These are phyloP conservation scores for Achroia grisella DNA, from an alignment of 1,140 invertebrate genomes.

Conservation along the genomic window DNA sequence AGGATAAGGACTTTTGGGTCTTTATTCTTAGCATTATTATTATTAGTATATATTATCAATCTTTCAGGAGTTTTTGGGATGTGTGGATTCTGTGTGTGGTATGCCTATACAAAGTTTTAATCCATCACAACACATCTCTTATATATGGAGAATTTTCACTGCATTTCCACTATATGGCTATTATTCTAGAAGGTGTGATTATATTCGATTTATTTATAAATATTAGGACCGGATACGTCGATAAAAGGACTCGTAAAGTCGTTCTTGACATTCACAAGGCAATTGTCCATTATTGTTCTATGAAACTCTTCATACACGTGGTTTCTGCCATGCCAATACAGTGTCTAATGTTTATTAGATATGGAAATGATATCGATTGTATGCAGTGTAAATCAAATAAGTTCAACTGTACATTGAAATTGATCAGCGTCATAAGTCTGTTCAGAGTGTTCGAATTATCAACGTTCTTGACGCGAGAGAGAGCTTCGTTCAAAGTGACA, in stretches of 20 bases:
- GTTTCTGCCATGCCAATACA: slow-evolving; percentile 25
- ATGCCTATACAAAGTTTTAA: slow-evolving; percentile 18
- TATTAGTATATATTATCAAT: too few relatives aligned
- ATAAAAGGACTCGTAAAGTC: slow-evolving; percentile 14
- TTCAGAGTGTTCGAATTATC: slow-evolving; percentile 21
- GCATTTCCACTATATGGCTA: slow-evolving; percentile 12
- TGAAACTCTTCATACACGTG: slow-evolving; percentile 24
- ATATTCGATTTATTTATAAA: slow-evolving; percentile 26
- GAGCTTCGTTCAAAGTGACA: slow-evolving; percentile 2
- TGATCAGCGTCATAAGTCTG: slow-evolving; percentile 18
- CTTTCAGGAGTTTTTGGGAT: slow-evolving; percentile 29
- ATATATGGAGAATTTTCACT: slow-evolving; percentile 10
- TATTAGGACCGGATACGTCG: slow-evolving; percentile 25
- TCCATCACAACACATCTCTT: slow-evolving; percentile 22
- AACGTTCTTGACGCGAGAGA: slow-evolving; percentile 11
- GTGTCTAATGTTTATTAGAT: slow-evolving; percentile 24
- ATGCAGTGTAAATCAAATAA: slow-evolving; percentile 20
- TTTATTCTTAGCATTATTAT: too few relatives aligned
- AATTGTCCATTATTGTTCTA: slow-evolving; percentile 21
- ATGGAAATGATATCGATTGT: slow-evolving; percentile 18
- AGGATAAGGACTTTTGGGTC: too few relatives aligned
- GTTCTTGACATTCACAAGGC: slow-evolving; percentile 17
- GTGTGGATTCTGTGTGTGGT: slow-evolving; percentile 14
- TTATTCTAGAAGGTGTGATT: slow-evolving; percentile 18
- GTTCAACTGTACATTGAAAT: slow-evolving; percentile 20